Evolutionary conservation across 64 coral and sea anemone genomes (phyloP).

Genomic region (Porites australiensis): DNA sequence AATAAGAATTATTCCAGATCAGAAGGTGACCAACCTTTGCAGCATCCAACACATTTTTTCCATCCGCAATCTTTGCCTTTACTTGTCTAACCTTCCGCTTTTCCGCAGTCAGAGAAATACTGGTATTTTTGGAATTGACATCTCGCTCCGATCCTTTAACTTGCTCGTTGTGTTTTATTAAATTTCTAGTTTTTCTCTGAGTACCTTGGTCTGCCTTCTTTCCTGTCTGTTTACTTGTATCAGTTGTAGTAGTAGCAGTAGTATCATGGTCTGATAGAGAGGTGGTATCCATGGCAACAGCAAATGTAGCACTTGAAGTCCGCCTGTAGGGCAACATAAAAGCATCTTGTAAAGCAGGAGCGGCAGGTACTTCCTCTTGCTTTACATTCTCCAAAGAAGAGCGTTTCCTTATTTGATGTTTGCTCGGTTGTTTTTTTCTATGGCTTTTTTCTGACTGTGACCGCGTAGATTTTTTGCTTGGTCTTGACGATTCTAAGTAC

Average conservation of each 20-base stretch:
- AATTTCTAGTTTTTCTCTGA: background rate
- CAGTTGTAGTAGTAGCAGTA: background rate
- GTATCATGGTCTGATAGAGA: background rate
- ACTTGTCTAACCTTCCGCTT: background rate
- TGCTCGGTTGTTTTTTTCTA: slow-evolving; percentile 41
- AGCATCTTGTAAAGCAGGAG: slow-evolving; percentile 70
- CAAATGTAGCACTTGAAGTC: slow-evolving; percentile 86
- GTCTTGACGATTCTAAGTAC: background rate
- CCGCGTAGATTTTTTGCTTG: background rate
- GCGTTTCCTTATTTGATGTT: slow-evolving; percentile 18
- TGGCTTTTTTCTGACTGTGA: slow-evolving; percentile 36
- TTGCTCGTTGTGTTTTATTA: background rate
- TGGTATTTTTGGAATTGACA: background rate
- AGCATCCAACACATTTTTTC: background rate
- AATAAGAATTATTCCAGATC: background rate
- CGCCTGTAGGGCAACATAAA: slow-evolving; percentile 88
- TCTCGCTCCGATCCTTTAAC: background rate
- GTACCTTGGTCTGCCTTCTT: slow-evolving; percentile 12
- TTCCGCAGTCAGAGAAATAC: background rate
- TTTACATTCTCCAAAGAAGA: background rate
- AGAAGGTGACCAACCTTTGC: slow-evolving; percentile 2
- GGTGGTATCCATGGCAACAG: slow-evolving; percentile 49
- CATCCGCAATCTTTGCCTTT: background rate
- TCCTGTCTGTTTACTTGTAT: slow-evolving; percentile 9
- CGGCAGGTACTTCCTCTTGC: background rate